Base-by-base conservation (phyloP, 64 coral and sea anemone genomes). In the Porites australiensis region DNA sequence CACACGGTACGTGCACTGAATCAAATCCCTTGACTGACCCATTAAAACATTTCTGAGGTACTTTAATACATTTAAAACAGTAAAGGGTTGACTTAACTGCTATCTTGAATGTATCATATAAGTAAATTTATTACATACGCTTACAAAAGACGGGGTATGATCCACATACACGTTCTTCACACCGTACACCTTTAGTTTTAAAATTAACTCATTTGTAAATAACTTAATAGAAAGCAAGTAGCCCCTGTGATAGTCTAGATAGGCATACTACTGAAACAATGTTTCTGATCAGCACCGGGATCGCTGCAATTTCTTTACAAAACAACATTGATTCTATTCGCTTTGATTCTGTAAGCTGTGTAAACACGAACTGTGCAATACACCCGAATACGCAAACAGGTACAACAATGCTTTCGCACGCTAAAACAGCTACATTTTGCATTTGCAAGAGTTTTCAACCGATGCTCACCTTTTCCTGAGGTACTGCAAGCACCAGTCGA, bases 401-500 rank as follows among this genome's bases (percentile, higher is more conserved):
- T 37, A 37, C 27, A 84, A 67, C 81, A 68, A 14, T 50, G 23
- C 62, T 84, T 50, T 19, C 18, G 46, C 15, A 82, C 44, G 55
- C 44, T 55, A 90, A 93, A 90, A n/a, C 22, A 10, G 4, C 70
- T 90, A 45, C 13, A 15, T 75, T 72, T 43, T 13, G n/a, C 58
- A 90, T 64, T 4, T 10, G 20, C 5, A 3, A 57, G 37, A 63
- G 55, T 74, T 76, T 45, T 49, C 7, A 2, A 6, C 37, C 12
- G 67, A 20, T 52, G 78, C 91, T 75, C 82, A 91, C 95, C 95
- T 87, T 69, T 65, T 94, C 3, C 60, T 60, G 21, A 94, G 92
- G 87, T 91, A 98, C 70, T 98, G 88, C 58, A 91, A 75, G 20
- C 75, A 67, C 95, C 95, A 98, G 15, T 88, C 92, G 7, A 98